phyloP scores from a whole-genome alignment of 2,888 invertebrate species.

The Drosophila stalkeri region DNA sequence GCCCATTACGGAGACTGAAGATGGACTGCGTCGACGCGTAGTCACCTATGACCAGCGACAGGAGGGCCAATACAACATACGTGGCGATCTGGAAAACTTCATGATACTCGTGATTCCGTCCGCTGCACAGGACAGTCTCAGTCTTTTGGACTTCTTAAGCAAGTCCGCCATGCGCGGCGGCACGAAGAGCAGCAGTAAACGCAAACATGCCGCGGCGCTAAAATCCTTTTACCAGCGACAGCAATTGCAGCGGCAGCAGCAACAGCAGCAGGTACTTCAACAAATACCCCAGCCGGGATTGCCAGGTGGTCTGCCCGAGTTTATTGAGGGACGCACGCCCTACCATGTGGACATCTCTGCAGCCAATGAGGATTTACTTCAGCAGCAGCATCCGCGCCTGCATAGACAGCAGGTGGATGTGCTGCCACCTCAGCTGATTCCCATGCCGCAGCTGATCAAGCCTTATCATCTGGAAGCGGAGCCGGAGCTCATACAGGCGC shows the following conservation, averaged over 20 bases:
- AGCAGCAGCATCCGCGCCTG: slow-evolving; percentile 61
- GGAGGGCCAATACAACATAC: slow-evolving; percentile 90
- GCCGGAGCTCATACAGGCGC: slow-evolving; percentile 79
- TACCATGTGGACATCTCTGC: slow-evolving; percentile 88
- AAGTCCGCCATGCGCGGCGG: slow-evolving; percentile 73
- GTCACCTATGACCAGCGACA: slow-evolving; percentile 88
- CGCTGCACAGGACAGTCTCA: slow-evolving; percentile 76
- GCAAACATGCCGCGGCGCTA: slow-evolving; percentile 58
- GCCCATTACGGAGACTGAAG: slow-evolving; percentile 39
- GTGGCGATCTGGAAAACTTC: slow-evolving; percentile 91
- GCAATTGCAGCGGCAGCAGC: slow-evolving; percentile 32
- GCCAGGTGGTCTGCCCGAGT: slow-evolving; percentile 82
- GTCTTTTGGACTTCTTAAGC: slow-evolving; percentile 79
- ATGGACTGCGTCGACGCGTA: slow-evolving; percentile 66
- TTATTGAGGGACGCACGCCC: slow-evolving; percentile 89
- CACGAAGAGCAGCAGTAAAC: slow-evolving; percentile 56
- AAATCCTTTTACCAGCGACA: slow-evolving; percentile 61
- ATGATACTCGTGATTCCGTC: slow-evolving; percentile 89
- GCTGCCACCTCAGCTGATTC: slow-evolving; percentile 82
- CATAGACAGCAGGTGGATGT: slow-evolving; percentile 84
- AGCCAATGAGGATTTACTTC: slow-evolving; percentile 71
- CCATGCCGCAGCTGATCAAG: slow-evolving; percentile 83
- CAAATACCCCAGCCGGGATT: slow-evolving; percentile 23
- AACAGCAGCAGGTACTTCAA: slow-evolving; percentile 46
- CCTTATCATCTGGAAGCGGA: slow-evolving; percentile 84